Evolutionary conservation across 2,113 vertebrate species (phyloP).

Genomic region (Myotis brandtii): DNA sequence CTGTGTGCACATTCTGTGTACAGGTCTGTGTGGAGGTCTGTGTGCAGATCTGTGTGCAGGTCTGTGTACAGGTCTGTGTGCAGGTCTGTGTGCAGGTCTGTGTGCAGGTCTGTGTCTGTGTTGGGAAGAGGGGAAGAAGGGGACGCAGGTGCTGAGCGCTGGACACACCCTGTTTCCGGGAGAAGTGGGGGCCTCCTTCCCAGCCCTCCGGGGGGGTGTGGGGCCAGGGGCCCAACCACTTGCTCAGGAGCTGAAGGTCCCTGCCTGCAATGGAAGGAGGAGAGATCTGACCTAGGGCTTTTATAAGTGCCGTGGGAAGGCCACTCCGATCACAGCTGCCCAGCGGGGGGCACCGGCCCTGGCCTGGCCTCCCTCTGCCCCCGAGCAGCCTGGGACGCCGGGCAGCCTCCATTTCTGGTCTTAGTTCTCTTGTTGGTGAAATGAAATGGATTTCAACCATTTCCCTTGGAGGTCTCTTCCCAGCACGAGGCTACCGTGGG

Average conservation of each 20-base stretch:
- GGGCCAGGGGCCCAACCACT: background rate
- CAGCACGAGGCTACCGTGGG: too few species aligned
- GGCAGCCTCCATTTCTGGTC: background rate
- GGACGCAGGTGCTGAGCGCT: background rate
- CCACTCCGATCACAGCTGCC: background rate
- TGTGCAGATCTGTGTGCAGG: background rate
- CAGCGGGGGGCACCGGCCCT: background rate
- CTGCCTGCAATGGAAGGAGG: background rate
- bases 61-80: background rate
- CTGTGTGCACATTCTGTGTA: background rate
- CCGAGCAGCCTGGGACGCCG: background rate
- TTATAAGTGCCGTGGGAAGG: too few species aligned
- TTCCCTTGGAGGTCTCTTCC: background rate
- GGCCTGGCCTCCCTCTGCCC: background rate
- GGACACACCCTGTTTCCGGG: background rate
- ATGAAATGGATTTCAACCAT: background rate
- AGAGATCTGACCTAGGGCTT: too few species aligned
- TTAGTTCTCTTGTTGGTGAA: background rate
- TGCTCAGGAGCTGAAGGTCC: background rate
- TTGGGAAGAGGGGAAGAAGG: too few species aligned
- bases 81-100: background rate
- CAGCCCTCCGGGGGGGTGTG: background rate
- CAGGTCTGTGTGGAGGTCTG: background rate
- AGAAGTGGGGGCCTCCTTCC: background rate
- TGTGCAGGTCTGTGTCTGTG: background rate